Percentiles rank a stretch among this genome's conserved stretches.
These are phyloP conservation scores for Tethya wilhelma DNA, from an alignment of 37 sponge, comb jelly and placozoan genomes.

Conservation along the genomic window DNA sequence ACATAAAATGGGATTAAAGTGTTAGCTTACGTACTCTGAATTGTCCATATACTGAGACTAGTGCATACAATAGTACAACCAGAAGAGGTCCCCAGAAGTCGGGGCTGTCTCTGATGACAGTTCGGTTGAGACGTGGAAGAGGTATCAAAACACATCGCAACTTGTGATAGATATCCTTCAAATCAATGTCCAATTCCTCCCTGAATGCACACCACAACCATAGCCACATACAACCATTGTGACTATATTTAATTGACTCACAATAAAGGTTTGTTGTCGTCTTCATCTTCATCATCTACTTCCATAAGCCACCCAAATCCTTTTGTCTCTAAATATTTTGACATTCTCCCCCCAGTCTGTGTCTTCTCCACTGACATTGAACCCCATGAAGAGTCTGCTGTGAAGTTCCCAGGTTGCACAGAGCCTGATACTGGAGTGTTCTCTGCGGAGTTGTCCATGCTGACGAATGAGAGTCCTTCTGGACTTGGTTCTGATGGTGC, in stretches of 20 bases:
- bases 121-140: conserved; percentile 62
- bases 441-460: background rate
- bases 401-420: background rate
- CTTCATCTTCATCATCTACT: conserved; percentile 79
- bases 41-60: conserved; percentile 91
- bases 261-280: conserved; percentile 74
- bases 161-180: conserved; percentile 90
- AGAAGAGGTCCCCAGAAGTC: conserved; percentile 97
- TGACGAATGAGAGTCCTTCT: background rate
- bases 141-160: conserved; percentile 88
- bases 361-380: background rate
- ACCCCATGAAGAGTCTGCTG: conserved; percentile 1
- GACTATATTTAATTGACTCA: conserved; percentile 1
- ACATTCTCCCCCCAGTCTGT: conserved; percentile 10
- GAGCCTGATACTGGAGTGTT: background rate
- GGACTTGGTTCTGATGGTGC: background rate
- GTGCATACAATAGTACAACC: conserved; percentile 76
- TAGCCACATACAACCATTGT: background rate
- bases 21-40: conserved; percentile 56
- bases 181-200: conserved; percentile 91
- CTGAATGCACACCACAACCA: conserved; percentile 20
- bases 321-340: conserved; percentile 56
- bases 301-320: conserved; percentile 94
- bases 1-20: background rate
- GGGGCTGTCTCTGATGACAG: conserved; percentile 77